Base-by-base conservation (phyloP, 2,797 vertebrate genomes). In the Poecile montanus region DNA sequence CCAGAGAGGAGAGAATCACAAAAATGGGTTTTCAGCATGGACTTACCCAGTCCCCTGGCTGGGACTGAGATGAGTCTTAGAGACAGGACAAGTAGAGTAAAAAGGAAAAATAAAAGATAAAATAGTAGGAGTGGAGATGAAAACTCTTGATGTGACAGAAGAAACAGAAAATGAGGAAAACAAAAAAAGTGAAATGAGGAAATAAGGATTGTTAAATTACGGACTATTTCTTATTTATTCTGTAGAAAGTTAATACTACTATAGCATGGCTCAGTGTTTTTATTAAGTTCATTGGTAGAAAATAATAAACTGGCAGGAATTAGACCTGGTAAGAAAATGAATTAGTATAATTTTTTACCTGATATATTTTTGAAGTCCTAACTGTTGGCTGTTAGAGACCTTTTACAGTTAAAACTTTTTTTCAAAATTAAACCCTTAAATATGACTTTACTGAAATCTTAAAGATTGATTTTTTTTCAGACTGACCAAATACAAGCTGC, bases 21-120 rank as follows among this genome's bases (percentile, higher is more conserved):
- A 44, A 91, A 83, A 34, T 25, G 9, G 47, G 7, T 56, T 29
- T 18, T 76, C 11, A 87, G 16, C 17, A 32, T 63, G 30, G 32
- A 27, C 4, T 85, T 85, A 29, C 0, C 23, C 16, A 15, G 13
- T 25, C 7, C 62, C 13, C 4, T 27, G 2, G 1, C 6, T 27
- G 30, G 5, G 7, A 45, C 44, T 76, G 61, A 73, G 38, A 26
- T 51, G 30, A 85, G 7, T 38, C 15, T 62, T 56, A 21, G 20
- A 65, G 50, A 47, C 3, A 44, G 54, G 22, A 53, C 56, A 91
- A 82, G 18, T 70, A 32, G 32, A 81, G 25, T 32, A n/a, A n/a
- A 60, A 78, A 58, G 16, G 6, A 81, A 71, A 21, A 90, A n/a
- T 57, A 44, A 67, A 72, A 48, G 27, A 7, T 30, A 61, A 83